Evolutionary conservation across 1,140 invertebrate genomes (phyloP), one percentile per base, ranked within the genome.

Genomic region (Onthophagus taurus): DNA sequence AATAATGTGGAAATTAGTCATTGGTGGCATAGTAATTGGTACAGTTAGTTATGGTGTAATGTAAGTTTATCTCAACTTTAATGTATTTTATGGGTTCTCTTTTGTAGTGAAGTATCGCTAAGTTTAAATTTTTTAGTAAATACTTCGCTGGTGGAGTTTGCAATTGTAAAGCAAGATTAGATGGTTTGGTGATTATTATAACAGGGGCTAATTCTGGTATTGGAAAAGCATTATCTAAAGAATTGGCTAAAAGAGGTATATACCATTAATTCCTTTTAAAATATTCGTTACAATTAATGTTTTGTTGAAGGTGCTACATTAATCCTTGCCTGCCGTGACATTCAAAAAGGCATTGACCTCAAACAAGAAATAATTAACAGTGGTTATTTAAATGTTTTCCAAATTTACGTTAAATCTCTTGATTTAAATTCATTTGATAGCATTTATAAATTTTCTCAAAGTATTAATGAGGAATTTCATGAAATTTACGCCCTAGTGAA

Each of bases 191-290:
- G n/a, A 64, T 76, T 20, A 64, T 80, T 20, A 64, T 79, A 6
- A 79, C 77, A 7, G 77, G 77, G 12, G 75, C 68, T 8, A 78
- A 72, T 55, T 66, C 65, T 45, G 78, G 77, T 1, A 72, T 80
- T 48, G 78, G 78, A 5, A 71, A 70, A 56, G 71, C 69, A 21
- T 66, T 74, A 16, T 71, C 74, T 6, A 36, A 64, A 29, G 63
- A 71, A 51, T 54, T 73, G 23, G 70, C 63, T 13, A 57, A 57
- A 48, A 52, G 67, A 58, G 60, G 61, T 59, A 46, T 16, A 31
- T 36, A 18, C 19, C 39, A 29, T 8, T 13, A 33, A 8, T 5
- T 33, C 13, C 14, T 26, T n/a, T n/a, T n/a, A n/a, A n/a, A n/a
- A n/a, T n/a, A n/a, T n/a, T n/a, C n/a, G n/a, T n/a, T n/a, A n/a